Evolutionary conservation across 2,113 vertebrate genomes (phyloP).

Genomic region (Phainopepla nitens): DNA sequence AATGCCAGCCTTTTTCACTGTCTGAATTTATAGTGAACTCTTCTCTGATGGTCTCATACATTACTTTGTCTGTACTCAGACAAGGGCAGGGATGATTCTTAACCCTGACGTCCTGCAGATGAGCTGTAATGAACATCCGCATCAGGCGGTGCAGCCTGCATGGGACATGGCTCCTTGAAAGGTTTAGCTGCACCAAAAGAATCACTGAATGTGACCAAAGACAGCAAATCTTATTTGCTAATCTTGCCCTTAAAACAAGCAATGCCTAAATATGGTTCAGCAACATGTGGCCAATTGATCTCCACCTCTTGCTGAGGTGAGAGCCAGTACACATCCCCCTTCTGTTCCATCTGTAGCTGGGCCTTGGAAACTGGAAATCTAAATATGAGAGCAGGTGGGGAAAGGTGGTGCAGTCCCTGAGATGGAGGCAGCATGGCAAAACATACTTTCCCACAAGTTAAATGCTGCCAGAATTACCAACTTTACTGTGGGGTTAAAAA

Average conservation of each 20-base stretch:
- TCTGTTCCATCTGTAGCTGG: not conserved
- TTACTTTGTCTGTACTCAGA: not conserved
- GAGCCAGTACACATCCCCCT: fast-evolving
- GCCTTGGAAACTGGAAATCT: not conserved
- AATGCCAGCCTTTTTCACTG: not conserved
- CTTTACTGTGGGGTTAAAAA: not conserved
- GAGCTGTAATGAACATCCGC: not conserved
- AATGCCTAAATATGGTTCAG: not conserved
- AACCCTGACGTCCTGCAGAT: not conserved
- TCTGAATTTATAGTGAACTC: not conserved
- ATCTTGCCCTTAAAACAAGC: not conserved
- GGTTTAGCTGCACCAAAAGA: not conserved
- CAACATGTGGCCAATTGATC: not conserved
- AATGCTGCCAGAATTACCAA: not conserved
- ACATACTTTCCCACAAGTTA: not conserved
- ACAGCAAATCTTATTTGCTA: not conserved
- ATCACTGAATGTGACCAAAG: not conserved
- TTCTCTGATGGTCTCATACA: not conserved
- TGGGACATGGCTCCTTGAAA: not conserved
- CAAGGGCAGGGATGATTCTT: not conserved
- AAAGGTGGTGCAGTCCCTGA: not conserved
- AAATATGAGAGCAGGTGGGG: not conserved
- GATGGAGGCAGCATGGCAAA: not conserved
- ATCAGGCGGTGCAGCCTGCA: not conserved
- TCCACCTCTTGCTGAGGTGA: not conserved